phyloP scores from a whole-genome alignment of 2,113 vertebrate species.

The Sorex araneus region DNA sequence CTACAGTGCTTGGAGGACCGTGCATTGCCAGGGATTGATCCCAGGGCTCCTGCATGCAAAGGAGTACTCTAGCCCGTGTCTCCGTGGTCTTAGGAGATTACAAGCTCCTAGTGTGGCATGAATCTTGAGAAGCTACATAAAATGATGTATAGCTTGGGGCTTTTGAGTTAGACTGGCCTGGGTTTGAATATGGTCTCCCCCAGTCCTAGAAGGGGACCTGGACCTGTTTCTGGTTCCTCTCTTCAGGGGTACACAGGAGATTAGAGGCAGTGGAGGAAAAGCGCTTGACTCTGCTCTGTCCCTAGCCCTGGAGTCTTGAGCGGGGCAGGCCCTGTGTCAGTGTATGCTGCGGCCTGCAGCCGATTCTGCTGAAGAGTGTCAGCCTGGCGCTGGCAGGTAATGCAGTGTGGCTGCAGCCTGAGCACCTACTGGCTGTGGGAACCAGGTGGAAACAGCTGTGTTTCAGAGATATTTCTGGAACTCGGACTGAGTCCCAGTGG shows the following conservation, averaged over 20 bases:
- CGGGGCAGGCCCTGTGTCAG: too few relatives aligned
- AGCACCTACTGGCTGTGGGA: background rate
- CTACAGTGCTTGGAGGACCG: too few relatives aligned
- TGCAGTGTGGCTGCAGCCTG: background rate
- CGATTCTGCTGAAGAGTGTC: background rate
- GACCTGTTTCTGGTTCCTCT: background rate
- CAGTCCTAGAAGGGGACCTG: background rate
- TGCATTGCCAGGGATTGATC: too few relatives aligned
- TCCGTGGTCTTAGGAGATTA: background rate
- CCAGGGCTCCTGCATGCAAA: too few relatives aligned
- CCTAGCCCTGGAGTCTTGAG: too few relatives aligned
- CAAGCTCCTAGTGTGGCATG: background rate
- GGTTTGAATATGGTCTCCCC: background rate
- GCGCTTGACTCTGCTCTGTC: background rate
- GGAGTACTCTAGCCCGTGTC: too few relatives aligned
- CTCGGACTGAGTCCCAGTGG: background rate
- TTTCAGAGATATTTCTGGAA: slow-evolving; percentile 5
- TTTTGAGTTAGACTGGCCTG: background rate
- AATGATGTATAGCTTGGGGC: background rate
- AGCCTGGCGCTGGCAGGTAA: background rate
- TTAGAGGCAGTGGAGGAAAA: background rate
- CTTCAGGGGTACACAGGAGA: background rate
- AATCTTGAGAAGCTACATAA: slow-evolving; percentile 3
- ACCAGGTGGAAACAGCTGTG: background rate
- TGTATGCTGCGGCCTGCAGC: too few relatives aligned